A percentile compares a stretch with the other conserved stretches of the same genome.
Conservation (phyloP, 2,113 vertebrate species). For the Syrrhaptes paradoxus region DNA sequence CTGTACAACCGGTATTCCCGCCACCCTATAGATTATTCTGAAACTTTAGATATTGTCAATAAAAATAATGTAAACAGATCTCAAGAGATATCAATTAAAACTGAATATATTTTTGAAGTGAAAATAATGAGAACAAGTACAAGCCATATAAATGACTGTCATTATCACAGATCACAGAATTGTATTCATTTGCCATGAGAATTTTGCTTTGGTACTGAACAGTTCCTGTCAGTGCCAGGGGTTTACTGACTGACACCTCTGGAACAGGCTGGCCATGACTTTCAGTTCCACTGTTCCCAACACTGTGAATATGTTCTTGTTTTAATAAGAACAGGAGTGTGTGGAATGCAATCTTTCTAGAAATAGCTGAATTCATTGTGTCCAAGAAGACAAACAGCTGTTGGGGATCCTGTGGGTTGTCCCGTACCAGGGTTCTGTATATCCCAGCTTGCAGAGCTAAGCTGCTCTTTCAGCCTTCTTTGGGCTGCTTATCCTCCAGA, state of each 20-base stretch:
- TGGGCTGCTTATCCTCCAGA: not conserved
- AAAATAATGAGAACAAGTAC: not conserved
- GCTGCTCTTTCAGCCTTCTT: not conserved
- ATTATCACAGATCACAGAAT: not conserved
- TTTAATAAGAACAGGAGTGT: not conserved
- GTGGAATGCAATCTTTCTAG: not conserved
- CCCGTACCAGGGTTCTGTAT: not conserved
- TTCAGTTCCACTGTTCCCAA: not conserved
- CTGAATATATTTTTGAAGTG: not conserved
- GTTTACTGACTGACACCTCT: not conserved
- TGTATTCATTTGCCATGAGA: not conserved
- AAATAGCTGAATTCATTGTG: not conserved
- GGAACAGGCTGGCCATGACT: not conserved
- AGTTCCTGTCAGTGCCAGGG: not conserved
- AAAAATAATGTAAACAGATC: not conserved
- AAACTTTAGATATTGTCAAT: not conserved
- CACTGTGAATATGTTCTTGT: not conserved
- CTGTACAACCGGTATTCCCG: not conserved
- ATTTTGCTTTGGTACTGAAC: not conserved
- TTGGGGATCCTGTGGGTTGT: not conserved
- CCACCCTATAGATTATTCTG: fast-evolving
- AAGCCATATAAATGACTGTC: not conserved
- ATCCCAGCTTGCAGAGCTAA: not conserved
- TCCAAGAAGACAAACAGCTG: not conserved
- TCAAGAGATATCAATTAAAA: not conserved